Evolutionary conservation across 2,888 invertebrate species (phyloP), one percentile per base, ranked within the genome.

Genomic region (Drosophila barbarae): DNA sequence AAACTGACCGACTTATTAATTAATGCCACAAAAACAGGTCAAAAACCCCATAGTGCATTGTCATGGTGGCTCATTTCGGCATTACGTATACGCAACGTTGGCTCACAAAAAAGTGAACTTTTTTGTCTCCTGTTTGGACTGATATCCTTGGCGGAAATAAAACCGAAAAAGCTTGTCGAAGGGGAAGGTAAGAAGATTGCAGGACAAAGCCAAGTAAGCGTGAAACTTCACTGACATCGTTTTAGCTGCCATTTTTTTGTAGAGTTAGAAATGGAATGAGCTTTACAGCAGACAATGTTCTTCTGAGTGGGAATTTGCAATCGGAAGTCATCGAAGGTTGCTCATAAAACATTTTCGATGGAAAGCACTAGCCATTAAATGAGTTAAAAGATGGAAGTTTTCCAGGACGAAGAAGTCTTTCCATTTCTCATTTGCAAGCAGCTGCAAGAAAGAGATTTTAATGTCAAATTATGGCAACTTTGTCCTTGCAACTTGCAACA

Each of bases 61-160:
- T 28, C 42, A 56, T 30, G 51, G 69, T 51, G 67, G 51, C 63
- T 64, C 70, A 64, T 72, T 72, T 72, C 54, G 66, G 41, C 65
- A 70, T 76, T 74, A 71, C 76, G 74, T 69, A 77, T 73, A 75
- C 76, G 81, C 64, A 68, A 42, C 52, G 69, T 56, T 51, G 59
- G 44, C 51, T 13, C 32, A 39, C 38, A 50, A 46, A 50, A 47
- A 47, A 39, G 6, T 44, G 55, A 49, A 54, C 55, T 66, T 68
- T 72, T 73, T 73, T 71, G 61, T 12, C 10, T n/a, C 6, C 44
- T 36, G 28, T n/a, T 12, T 28, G 28, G 28, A 2, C 28, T 51
- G 8, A 30, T 28, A 36, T 28, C 41, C 61, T 64, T 51, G 49
- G 42, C 59, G 44, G 50, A 66, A 71, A 59, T 34, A 49, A 30